Base-by-base conservation (phyloP, 2,113 vertebrate genomes). In the Pleuronectes platessa region DNA sequence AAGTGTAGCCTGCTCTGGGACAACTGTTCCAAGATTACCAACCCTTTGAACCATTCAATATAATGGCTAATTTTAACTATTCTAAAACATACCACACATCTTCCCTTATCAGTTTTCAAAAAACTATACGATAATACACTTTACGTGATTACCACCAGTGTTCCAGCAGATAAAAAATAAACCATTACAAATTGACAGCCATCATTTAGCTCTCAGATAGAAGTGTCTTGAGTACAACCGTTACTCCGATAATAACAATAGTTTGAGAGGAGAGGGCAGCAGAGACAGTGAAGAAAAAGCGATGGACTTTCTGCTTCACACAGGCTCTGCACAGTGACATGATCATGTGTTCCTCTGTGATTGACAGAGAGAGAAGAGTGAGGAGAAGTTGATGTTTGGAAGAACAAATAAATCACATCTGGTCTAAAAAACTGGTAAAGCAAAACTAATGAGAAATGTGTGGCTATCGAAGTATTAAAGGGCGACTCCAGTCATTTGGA, bases 231-330 rank as follows among this genome's bases (percentile, higher is more conserved):
- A 89, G 79, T 82, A 15, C 66, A 89, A 78, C 77, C 72, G 80
- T 85, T 87, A 78, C 64, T 83, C 73, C 83, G 83, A 83, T 83
- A 70, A 79, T 56, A 76, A 74, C 14, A 74, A 27, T 27, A 27
- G 4, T 27, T 27, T 27, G 27, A 27, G 27, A 27, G 27, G 27
- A 27, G 27, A 27, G 27, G 27, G 58, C 62, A 81, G 71, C 73
- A 72, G 59, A 76, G 59, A 75, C 71, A 73, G 82, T 90, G 88
- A 89, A 90, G 71, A 85, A 75, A 4, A 63, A 78, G 53, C 55
- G 31, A 65, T 56, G 78, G 60, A 84, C 82, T 91, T 92, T 90
- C 89, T 92, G 88, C 68, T 61, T 56, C 65, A 79, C 59, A 56
- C 37, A 62, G 61, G 64, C 80, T 75, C 68, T 78, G 78, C 53